Evolutionary conservation across 2,113 vertebrate species (phyloP), one percentile per base, ranked within the genome.

Genomic region (Loxodonta africana): DNA sequence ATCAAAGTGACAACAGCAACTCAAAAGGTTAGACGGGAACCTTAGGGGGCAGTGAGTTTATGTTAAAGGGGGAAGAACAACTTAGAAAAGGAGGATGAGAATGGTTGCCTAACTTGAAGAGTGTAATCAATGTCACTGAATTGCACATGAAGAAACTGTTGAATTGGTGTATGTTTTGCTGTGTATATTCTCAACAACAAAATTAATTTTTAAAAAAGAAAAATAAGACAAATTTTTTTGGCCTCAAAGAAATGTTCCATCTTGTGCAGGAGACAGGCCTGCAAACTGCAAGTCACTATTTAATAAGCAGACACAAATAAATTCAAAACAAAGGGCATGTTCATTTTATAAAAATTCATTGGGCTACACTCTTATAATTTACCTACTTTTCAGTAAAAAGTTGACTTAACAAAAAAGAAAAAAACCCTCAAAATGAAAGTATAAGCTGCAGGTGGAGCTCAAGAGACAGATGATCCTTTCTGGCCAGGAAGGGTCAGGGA

Each of bases 221-320:
- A 87, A 96, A 81, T 30, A 21, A 91, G 48, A 33, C n/a, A 73
- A 74, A 67, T 82, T 82, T 53, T n/a, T 10, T 57, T 57, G 78
- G 73, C 37, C 78, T 91, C 37, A 62, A 37, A 91, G 48, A 80
- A 91, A 76, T 6, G 15, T 51, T 67, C 65, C 73, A 30, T 51
- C 15, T 74, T 46, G 57, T 85, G 71, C 51, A 94, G 51, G 25
- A 81, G 21, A 53, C 41, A 91, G 48, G 18, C 21, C 28, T 76
- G 5, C n/a, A 89, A 88, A 71, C 5, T 67, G 23, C 37, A 85
- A 67, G 48, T 14, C 63, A 80, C 57, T 81, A 44, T 76, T 92
- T 80, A 85, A 88, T 48, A 93, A 84, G 10, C n/a, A 78, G 8
- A 89, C 53, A 46, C 30, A 94, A 87, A 90, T 86, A 81, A 86